Evolutionary conservation across 2,888 invertebrate species (phyloP).

Genomic region (Erebia palarica): DNA sequence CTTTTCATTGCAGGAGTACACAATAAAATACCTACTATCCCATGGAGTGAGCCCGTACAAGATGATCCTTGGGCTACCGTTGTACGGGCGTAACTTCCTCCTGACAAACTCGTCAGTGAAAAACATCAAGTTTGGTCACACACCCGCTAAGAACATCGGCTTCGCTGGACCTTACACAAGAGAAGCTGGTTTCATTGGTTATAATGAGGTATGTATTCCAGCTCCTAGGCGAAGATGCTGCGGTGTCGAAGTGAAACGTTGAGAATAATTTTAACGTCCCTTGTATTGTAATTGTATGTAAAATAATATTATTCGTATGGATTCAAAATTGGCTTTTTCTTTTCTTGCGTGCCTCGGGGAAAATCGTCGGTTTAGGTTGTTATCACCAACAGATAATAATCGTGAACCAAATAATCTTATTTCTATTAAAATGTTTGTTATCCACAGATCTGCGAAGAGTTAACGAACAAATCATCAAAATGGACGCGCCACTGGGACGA

Average conservation of each 20-base stretch:
- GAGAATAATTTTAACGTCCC: no score
- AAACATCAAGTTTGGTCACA: conserved; percentile 75
- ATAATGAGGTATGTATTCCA: conserved; percentile 86
- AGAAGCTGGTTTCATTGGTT: conserved; percentile 93
- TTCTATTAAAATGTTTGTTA: neutral
- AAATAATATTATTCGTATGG: no score
- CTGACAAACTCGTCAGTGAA: conserved; percentile 68
- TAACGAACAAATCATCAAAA: conserved; percentile 81
- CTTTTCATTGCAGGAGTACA: conserved; percentile 83
- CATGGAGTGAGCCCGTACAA: conserved; percentile 89
- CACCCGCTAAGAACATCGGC: conserved; percentile 86
- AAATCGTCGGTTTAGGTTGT: no score
- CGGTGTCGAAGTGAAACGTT: no score
- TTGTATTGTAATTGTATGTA: no score
- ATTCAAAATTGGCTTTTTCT: no score
- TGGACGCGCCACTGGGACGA: conserved; percentile 89
- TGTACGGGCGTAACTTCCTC: conserved; percentile 92
- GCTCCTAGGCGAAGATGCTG: no score
- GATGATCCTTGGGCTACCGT: conserved; percentile 90
- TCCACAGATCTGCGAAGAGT: conserved; percentile 84
- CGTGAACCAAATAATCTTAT: no score
- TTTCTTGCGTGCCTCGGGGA: no score
- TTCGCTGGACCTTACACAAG: conserved; percentile 90
- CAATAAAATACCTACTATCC: conserved; percentile 88
- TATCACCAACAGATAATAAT: no score